Evolutionary conservation across 2,888 invertebrate genomes (phyloP).

Genomic region (Leuctra nigra): DNA sequence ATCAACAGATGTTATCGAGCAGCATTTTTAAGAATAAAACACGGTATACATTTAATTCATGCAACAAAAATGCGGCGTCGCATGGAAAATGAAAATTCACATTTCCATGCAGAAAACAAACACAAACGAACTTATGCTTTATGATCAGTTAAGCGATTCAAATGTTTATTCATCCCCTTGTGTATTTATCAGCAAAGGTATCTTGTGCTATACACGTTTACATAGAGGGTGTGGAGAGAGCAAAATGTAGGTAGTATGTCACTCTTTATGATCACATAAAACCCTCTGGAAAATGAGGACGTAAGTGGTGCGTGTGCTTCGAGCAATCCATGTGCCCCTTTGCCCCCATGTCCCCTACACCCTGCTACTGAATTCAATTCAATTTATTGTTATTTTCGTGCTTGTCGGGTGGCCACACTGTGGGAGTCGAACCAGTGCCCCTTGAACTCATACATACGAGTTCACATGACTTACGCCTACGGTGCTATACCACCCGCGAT

Average conservation of each 20-base stretch:
- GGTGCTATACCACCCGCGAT: not conserved
- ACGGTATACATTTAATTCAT: no score
- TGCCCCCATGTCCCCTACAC: not conserved
- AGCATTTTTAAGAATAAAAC: no score
- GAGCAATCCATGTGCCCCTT: no score
- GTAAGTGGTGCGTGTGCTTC: slow-evolving; percentile 15
- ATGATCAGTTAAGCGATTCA: not conserved
- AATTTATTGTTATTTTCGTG: no score
- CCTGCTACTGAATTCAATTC: not conserved
- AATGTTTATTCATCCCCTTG: not conserved
- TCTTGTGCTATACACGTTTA: not conserved
- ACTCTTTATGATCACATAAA: slow-evolving; percentile 16
- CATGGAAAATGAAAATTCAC: no score
- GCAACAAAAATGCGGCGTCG: no score
- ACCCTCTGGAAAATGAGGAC: slow-evolving; percentile 12
- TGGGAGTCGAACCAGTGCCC: no score
- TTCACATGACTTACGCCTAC: not conserved
- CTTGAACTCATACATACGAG: no score
- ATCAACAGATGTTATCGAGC: no score
- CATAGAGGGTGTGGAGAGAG: not conserved
- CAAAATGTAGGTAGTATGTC: slow-evolving; percentile 1
- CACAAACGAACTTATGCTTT: no score
- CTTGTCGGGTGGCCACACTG: no score
- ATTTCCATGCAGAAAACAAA: no score
- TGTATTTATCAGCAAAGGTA: not conserved